Evolutionary conservation across 1,140 invertebrate genomes (phyloP).

Genomic region (Laupala kohalensis): DNA sequence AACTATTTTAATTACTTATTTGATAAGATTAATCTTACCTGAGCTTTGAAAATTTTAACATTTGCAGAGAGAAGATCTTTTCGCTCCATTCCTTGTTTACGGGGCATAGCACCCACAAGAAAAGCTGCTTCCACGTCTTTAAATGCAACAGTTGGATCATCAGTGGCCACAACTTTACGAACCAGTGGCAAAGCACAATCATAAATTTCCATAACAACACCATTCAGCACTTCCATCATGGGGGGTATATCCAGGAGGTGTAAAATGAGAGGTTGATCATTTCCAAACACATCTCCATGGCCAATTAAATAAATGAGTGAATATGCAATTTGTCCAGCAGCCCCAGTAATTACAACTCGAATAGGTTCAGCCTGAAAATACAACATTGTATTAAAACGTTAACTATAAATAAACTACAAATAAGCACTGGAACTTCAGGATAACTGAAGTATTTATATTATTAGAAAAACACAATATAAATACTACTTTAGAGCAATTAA

Average conservation of each 20-base stretch:
- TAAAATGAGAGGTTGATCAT: conserved; percentile 74
- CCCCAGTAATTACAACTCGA: conserved; percentile 91
- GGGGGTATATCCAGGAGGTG: conserved; percentile 89
- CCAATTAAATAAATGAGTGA: conserved; percentile 87
- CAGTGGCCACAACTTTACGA: conserved; percentile 70
- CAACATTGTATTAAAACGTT: neutral
- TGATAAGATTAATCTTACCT: conserved; percentile 25
- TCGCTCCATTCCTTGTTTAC: conserved; percentile 96
- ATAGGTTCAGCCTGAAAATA: conserved; percentile 58
- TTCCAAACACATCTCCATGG: conserved; percentile 93
- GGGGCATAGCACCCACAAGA: conserved; percentile 95
- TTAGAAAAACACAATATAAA: no score
- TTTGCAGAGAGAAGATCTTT: conserved; percentile 93
- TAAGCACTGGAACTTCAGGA: no score
- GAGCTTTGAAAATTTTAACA: conserved; percentile 96
- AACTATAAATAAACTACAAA: no score
- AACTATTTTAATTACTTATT: no score
- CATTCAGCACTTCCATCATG: conserved; percentile 89
- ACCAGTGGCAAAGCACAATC: conserved; percentile 89
- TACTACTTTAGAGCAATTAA: no score
- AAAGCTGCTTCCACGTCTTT: conserved; percentile 96
- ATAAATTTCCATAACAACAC: conserved; percentile 92
- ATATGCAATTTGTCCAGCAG: conserved; percentile 97
- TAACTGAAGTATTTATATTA: no score
- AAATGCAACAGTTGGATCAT: conserved; percentile 78